Base-by-base conservation (phyloP, 2,113 vertebrate genomes). In the Corvus cornix region DNA sequence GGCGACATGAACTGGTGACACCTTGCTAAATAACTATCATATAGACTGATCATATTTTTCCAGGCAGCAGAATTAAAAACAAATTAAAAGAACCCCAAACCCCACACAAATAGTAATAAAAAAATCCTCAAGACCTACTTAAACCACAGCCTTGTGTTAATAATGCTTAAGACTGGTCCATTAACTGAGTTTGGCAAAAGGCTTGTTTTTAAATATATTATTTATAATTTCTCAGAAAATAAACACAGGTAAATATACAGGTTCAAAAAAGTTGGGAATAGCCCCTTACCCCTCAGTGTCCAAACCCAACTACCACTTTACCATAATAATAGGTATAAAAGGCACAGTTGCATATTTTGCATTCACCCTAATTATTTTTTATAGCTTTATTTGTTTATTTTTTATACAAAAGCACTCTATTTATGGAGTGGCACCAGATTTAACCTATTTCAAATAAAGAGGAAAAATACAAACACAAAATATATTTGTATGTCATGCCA, bases 311-410 rank as follows among this genome's bases (percentile, higher is more conserved):
- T 98, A 98, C 98, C 98, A 97, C 97, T 98, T 97, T 98, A 98
- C 98, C 98, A 98, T 99, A 99, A 99, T 98, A 97, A 98, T 98
- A 97, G 99, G 98, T 99, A 99, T 99, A 99, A 99, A 99, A 99
- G 99, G 99, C 99, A 99, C 99, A 98, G 98, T 99, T 99, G 99
- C 99, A 99, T 99, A 99, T 99, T 98, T 99, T 98, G 99, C 99
- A 99, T 99, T 99, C 99, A 99, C 98, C 98, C 98, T 96, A 97
- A 95, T 94, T 93, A 89, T 98, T 98, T 98, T 98, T 97, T 97
- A 94, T 97, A 95, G 81, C 96, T 97, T 98, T 92, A 94, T 92
- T 93, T 86, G 49, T 95, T 93, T 97, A 92, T 97, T 98, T 97
- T 97, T 97, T 98, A 98, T 98, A 98, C 97, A 99, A 99, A 99